Evolutionary conservation across 1,140 invertebrate species (phyloP), one percentile per base, ranked within the genome.

Genomic region (Ridgeia piscesae): DNA sequence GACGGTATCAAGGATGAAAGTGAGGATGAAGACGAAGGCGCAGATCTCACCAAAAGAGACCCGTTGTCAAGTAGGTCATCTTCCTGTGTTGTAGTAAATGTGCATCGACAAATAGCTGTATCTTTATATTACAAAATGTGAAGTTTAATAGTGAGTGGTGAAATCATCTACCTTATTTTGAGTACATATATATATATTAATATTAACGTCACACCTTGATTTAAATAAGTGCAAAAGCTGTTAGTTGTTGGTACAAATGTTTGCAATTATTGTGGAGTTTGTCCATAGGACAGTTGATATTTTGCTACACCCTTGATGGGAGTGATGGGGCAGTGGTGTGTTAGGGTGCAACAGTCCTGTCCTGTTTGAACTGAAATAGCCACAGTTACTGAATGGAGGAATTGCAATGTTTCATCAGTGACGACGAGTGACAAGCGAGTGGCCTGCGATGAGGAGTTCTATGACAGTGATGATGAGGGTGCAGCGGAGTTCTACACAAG

Each of bases 391-490:
- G 34, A 34, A 6, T 89, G 34, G 14, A 89, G 9, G 89, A 9
- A 89, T 90, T 90, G 34, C 17, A 2, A 90, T 90, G 34, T 77
- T 77, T 77, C 58, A 96, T 77, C 58, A 96, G 95, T 96, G 89
- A 93, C 95, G 34, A 94, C 96, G 17, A 96, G 95, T 94, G 99
- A 99, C 95, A 99, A 99, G 94, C 97, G 99, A 93, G 98, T 99
- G 94, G 98, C 98, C 4, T 98, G 98, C 92, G 98, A 99, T 94
- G 99, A 99, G 95, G 99, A 99, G 95, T 98, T 98, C 95, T 99
- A 98, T 0, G 99, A 99, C 95, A 99, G 98, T 89, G 99, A 99
- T 96, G 99, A 99, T 95, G 99, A 99, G 96, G 98, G 98, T 94
- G 97, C 97, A 92, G 58, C 8, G 27, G 58, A 77, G 58, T 77